A percentile compares a stretch with the other conserved stretches of the same genome.
phyloP scores from a whole-genome alignment of 2,888 invertebrate species.

The Brachynemurus nebulosus region DNA sequence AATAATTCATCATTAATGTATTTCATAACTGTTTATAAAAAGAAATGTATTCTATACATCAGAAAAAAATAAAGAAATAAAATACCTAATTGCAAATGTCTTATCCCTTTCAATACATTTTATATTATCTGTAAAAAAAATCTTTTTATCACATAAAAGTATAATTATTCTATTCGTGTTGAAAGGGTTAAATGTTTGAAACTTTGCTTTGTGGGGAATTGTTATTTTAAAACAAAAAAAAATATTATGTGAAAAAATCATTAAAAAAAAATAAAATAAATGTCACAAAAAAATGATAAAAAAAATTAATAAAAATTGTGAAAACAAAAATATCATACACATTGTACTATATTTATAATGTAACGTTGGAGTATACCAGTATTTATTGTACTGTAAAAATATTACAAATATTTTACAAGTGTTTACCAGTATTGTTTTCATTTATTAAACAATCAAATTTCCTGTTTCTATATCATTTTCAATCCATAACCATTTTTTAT shows the following conservation, averaged over 20 bases:
- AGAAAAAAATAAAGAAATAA: conserved; percentile 3
- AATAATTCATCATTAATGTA: conserved; percentile 3
- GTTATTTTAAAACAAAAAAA: conserved; percentile 32
- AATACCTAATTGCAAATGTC: not conserved
- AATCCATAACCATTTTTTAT: too few species aligned
- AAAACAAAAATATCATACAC: conserved; percentile 29
- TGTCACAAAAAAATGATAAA: conserved; percentile 7
- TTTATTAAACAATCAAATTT: not conserved
- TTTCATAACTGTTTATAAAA: conserved; percentile 7
- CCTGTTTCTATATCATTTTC: too few species aligned
- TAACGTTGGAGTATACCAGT: conserved; percentile 40
- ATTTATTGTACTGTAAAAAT: conserved; percentile 38
- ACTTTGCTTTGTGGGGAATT: conserved; percentile 39
- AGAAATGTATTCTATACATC: not conserved
- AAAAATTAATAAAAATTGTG: conserved; percentile 14
- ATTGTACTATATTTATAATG: conserved; percentile 39
- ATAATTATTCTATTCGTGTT: conserved; percentile 23
- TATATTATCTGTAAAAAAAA: conserved; percentile 3
- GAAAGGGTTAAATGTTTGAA: conserved; percentile 34
- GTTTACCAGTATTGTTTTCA: conserved; percentile 6
- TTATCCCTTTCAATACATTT: not conserved
- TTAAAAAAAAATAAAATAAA: conserved; percentile 29
- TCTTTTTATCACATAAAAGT: conserved; percentile 2
- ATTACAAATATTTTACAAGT: conserved; percentile 12
- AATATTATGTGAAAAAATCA: conserved; percentile 36